Conservation (phyloP, 2,113 vertebrate species). For the Pelmatolapia mariae region DNA sequence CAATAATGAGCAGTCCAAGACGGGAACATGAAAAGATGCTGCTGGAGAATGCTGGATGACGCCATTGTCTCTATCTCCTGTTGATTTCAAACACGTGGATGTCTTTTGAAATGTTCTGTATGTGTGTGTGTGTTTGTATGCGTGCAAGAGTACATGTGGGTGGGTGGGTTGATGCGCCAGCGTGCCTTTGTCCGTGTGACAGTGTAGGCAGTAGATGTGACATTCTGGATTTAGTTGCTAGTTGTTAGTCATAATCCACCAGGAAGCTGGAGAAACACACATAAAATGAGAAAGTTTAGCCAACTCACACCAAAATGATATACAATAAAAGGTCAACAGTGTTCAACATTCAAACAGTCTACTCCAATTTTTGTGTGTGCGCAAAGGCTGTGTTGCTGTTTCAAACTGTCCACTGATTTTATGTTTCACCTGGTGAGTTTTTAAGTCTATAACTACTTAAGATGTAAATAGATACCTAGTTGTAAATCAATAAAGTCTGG, state of each 20-base stretch:
- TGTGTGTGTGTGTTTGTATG: not conserved
- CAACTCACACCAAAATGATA: not conserved
- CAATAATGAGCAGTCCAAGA: conserved; percentile 36
- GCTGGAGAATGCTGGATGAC: conserved; percentile 11
- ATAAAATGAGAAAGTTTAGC: not conserved
- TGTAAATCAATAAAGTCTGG: not conserved
- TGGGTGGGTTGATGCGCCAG: conserved; percentile 15
- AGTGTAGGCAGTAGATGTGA: conserved; percentile 49
- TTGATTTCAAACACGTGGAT: conserved; percentile 36
- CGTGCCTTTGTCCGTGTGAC: conserved; percentile 43
- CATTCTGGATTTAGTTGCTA: conserved; percentile 59
- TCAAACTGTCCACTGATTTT: not conserved
- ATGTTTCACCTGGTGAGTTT: not conserved
- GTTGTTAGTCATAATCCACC: conserved; percentile 96
- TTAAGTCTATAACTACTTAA: not conserved
- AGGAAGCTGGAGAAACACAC: conserved; percentile 79
- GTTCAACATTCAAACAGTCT: not conserved
- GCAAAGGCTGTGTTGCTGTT: not conserved
- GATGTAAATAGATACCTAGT: accelerated
- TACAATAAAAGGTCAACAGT: not conserved
- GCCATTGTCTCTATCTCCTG: conserved; percentile 14
- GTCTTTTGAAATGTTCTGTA: conserved; percentile 21
- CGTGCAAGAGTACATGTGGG: not conserved
- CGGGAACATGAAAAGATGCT: conserved; percentile 11
- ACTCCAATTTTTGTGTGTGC: not conserved